phyloP scores from a whole-genome alignment of 2,113 vertebrate species.

The Pomatorhinus ruficollis region DNA sequence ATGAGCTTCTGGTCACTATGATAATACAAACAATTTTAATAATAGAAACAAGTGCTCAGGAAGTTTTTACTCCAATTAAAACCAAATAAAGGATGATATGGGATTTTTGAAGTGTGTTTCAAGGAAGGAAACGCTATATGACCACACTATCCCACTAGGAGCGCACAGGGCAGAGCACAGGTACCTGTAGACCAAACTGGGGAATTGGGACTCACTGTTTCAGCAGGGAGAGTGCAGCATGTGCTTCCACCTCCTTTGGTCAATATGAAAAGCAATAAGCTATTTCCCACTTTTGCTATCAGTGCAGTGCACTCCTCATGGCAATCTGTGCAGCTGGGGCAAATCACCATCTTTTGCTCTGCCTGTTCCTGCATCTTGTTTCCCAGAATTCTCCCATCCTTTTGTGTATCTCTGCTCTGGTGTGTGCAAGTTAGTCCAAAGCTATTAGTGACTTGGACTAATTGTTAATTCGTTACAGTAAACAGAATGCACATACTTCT shows the following conservation, averaged over 20 bases:
- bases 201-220: not conserved
- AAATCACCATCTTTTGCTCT: not conserved
- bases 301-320: not conserved
- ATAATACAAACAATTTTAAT: not conserved
- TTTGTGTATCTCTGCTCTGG: not conserved
- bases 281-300: not conserved
- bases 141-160: not conserved
- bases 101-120: not conserved
- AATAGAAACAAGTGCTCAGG: not conserved
- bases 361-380: not conserved
- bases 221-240: not conserved
- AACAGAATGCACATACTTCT: not conserved
- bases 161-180: not conserved
- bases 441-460: not conserved
- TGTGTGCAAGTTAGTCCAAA: not conserved
- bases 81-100: not conserved
- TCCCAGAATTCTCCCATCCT: not conserved
- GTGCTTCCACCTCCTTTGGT: not conserved
- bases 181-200: not conserved
- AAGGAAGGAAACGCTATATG: not conserved
- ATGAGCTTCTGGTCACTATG: not conserved
- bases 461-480: not conserved
- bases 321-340: not conserved
- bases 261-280: not conserved
- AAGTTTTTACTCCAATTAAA: not conserved